Evolutionary conservation across 2,797 vertebrate species (phyloP).

Genomic region (Eidolon dupreanum): DNA sequence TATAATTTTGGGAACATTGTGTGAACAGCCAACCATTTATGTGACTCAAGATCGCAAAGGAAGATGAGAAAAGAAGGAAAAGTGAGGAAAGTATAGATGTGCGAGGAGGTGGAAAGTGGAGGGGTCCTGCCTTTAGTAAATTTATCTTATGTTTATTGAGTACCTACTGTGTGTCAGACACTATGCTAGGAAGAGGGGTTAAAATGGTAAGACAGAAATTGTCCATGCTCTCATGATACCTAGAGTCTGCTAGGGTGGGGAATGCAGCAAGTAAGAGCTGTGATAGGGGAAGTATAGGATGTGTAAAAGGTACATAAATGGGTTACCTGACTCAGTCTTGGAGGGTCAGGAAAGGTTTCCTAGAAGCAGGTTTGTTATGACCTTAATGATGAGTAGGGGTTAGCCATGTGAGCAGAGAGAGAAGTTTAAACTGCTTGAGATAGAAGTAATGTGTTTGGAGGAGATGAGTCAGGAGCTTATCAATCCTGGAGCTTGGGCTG

Average conservation of each 20-base stretch:
- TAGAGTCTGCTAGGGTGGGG: neutral
- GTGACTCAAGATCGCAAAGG: neutral
- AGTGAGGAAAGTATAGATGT: neutral
- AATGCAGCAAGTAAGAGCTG: neutral
- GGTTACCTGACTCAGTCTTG: neutral
- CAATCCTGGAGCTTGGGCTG: neutral
- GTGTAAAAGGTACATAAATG: neutral
- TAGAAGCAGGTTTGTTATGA: constrained; percentile 32
- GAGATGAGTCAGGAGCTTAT: neutral
- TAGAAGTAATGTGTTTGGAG: neutral
- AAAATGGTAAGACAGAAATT: neutral
- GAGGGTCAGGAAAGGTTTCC: neutral
- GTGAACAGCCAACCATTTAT: constrained; percentile 13
- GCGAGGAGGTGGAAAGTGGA: neutral
- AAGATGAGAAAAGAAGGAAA: constrained; percentile 34
- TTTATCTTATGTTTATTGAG: neutral
- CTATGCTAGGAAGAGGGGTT: neutral
- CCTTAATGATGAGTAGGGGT: neutral
- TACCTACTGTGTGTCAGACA: neutral
- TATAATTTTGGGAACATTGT: constrained; percentile 21
- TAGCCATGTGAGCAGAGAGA: neutral
- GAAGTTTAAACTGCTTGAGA: neutral
- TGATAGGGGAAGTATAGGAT: neutral
- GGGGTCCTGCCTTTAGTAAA: constrained; percentile 17
- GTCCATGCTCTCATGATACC: neutral